Percentiles rank a stretch among this genome's conserved stretches.
These are phyloP conservation scores for Adelphocoris suturalis DNA, from an alignment of 2,888 invertebrate genomes.

Conservation along the genomic window DNA sequence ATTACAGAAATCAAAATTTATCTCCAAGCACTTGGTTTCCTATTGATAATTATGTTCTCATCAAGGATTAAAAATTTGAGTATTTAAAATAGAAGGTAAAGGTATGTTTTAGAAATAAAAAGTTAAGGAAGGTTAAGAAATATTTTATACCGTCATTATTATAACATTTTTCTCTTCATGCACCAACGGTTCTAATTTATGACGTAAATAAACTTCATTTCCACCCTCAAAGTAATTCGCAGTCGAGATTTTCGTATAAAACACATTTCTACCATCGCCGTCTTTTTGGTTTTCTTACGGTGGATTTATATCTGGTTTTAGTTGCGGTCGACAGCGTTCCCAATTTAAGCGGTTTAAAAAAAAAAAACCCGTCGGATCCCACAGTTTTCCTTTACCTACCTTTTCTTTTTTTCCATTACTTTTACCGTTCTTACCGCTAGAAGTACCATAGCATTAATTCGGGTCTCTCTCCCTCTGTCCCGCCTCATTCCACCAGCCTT, in stretches of 20 bases:
- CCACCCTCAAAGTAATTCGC: background rate
- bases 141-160: too few relatives aligned
- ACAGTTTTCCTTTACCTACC: conserved; percentile 13
- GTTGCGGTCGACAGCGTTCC: conserved; percentile 35
- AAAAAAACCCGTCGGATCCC: conserved; percentile 39
- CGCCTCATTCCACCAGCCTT: background rate
- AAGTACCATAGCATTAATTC: conserved; percentile 39
- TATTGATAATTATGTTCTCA: too few relatives aligned
- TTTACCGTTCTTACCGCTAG: conserved; percentile 28
- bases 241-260: background rate
- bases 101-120: too few relatives aligned
- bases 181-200: too few relatives aligned
- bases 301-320: conserved; percentile 32
- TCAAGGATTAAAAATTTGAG: too few relatives aligned
- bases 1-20: too few relatives aligned
- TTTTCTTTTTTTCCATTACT: conserved; percentile 27
- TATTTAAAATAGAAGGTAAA: too few relatives aligned
- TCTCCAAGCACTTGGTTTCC: too few relatives aligned
- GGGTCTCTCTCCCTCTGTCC: too few relatives aligned
- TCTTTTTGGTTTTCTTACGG: background rate
- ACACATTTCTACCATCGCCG: background rate
- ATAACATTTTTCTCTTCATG: too few relatives aligned
- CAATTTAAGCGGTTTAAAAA: conserved; percentile 27
- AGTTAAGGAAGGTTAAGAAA: too few relatives aligned
- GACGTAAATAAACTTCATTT: background rate